Evolutionary conservation across 1,140 invertebrate genomes (phyloP).

Genomic region (Zaprionus lachaisei): DNA sequence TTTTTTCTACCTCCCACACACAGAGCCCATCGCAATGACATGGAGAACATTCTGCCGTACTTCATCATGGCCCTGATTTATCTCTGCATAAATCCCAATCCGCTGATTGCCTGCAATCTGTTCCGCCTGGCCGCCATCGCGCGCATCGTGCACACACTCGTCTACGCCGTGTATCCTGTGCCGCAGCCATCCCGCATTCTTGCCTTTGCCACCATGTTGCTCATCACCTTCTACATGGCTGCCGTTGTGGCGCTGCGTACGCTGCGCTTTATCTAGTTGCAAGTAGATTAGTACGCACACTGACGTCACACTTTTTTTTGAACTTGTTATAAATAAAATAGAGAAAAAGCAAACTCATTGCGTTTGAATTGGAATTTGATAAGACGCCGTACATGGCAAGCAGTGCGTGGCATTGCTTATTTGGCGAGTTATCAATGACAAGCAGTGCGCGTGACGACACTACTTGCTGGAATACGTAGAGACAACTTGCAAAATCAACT

Average conservation of each 20-base stretch:
- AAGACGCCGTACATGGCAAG: background rate
- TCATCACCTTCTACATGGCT: slow-evolving; percentile 86
- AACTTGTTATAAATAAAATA: slow-evolving; percentile 5
- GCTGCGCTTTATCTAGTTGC: slow-evolving; percentile 54
- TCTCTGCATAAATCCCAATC: slow-evolving; percentile 86
- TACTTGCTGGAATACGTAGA: background rate
- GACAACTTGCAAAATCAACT: too few species aligned
- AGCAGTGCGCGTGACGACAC: background rate
- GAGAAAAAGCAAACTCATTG: background rate
- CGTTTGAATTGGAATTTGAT: background rate
- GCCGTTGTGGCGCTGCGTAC: slow-evolving; percentile 70
- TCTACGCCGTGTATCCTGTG: slow-evolving; percentile 86
- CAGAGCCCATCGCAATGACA: slow-evolving; percentile 89
- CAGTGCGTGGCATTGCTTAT: slow-evolving; percentile 1
- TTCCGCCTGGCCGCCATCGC: slow-evolving; percentile 86
- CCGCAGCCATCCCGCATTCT: slow-evolving; percentile 87
- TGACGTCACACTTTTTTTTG: slow-evolving; percentile 1
- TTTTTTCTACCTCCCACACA: slow-evolving; percentile 34
- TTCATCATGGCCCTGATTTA: slow-evolving; percentile 87
- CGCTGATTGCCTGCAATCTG: slow-evolving; percentile 85
- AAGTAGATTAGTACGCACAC: slow-evolving; percentile 8
- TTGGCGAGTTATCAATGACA: background rate
- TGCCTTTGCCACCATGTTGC: slow-evolving; percentile 85
- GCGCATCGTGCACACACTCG: slow-evolving; percentile 87
- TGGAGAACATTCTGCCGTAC: slow-evolving; percentile 89